These are phyloP conservation scores for Daubentonia madagascariensis DNA, from an alignment of 2,113 vertebrate genomes.

Conservation along the genomic window DNA sequence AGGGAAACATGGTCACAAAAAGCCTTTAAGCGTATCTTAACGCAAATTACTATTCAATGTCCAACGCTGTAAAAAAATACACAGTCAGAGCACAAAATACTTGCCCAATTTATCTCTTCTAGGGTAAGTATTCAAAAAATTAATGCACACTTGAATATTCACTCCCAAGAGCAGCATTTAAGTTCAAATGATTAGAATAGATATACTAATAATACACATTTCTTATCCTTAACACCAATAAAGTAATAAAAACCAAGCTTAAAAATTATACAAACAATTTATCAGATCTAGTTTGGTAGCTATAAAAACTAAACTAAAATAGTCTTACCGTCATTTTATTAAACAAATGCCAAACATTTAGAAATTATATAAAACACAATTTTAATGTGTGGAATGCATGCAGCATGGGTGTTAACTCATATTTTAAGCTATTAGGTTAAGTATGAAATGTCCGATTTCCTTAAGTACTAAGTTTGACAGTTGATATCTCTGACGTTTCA, in stretches of 20 bases:
- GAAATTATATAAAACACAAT: constrained; percentile 83
- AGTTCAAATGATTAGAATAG: constrained; percentile 77
- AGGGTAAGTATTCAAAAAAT: constrained; percentile 75
- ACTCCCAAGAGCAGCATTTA: constrained; percentile 71
- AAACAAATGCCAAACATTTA: constrained; percentile 82
- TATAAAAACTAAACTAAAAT: constrained; percentile 87
- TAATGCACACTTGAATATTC: constrained; percentile 74
- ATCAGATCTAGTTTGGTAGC: constrained; percentile 80
- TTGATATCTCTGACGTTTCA: too few relatives aligned
- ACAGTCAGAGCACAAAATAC: constrained; percentile 79
- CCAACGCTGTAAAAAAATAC: constrained; percentile 80
- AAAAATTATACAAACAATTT: constrained; percentile 86
- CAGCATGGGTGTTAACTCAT: constrained; percentile 72
- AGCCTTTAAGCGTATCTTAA: constrained; percentile 79
- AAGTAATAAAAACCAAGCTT: constrained; percentile 82
- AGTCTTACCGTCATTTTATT: constrained; percentile 78
- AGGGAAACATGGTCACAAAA: constrained; percentile 83
- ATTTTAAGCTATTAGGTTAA: constrained; percentile 62
- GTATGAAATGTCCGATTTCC: too few relatives aligned
- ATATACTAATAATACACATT: constrained; percentile 75
- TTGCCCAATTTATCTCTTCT: constrained; percentile 71
- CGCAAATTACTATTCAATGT: constrained; percentile 81
- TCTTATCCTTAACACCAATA: constrained; percentile 78
- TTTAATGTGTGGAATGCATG: constrained; percentile 84
- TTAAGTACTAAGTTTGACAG: too few relatives aligned